Percentiles rank a stretch among this genome's conserved stretches.
Conservation (phyloP, 2,797 vertebrate species). For the Brachyrhaphis roseni region DNA sequence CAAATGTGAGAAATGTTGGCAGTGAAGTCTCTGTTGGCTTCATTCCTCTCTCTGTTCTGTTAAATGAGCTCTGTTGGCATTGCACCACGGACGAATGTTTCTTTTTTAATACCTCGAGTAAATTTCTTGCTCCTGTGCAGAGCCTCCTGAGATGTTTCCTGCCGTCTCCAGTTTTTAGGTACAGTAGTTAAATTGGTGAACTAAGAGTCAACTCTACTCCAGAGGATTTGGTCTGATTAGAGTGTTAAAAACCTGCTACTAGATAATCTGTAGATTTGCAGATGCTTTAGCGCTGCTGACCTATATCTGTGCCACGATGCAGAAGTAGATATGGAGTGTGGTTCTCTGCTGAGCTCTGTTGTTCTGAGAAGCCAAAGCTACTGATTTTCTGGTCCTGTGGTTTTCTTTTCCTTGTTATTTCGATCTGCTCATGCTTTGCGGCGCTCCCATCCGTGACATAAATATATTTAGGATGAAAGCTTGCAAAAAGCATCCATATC, state of each 20-base stretch:
- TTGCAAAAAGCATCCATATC: background rate
- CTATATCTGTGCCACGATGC: constrained; percentile 64
- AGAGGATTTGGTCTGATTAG: constrained; percentile 68
- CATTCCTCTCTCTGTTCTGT: background rate
- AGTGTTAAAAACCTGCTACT: constrained; percentile 52
- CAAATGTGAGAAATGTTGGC: constrained; percentile 57
- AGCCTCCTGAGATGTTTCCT: background rate
- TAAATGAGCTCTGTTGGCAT: background rate
- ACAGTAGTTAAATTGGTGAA: constrained; percentile 2
- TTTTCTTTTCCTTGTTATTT: constrained; percentile 39
- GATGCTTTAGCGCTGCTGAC: constrained; percentile 61
- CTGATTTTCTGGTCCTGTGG: constrained; percentile 30
- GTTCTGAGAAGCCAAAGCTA: constrained; percentile 29
- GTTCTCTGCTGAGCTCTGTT: constrained; percentile 28
- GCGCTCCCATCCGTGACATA: background rate
- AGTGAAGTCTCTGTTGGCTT: constrained; percentile 8
- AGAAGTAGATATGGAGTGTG: constrained; percentile 10
- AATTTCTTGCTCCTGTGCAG: background rate
- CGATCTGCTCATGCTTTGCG: constrained; percentile 5
- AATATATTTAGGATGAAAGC: background rate
- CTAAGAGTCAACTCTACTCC: constrained; percentile 33
- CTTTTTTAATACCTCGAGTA: background rate
- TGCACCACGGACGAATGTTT: background rate
- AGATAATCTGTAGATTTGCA: constrained; percentile 69
- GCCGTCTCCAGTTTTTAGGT: background rate